Evolutionary conservation across 2,797 vertebrate species (phyloP).

Genomic region (Margarornis squamiger): DNA sequence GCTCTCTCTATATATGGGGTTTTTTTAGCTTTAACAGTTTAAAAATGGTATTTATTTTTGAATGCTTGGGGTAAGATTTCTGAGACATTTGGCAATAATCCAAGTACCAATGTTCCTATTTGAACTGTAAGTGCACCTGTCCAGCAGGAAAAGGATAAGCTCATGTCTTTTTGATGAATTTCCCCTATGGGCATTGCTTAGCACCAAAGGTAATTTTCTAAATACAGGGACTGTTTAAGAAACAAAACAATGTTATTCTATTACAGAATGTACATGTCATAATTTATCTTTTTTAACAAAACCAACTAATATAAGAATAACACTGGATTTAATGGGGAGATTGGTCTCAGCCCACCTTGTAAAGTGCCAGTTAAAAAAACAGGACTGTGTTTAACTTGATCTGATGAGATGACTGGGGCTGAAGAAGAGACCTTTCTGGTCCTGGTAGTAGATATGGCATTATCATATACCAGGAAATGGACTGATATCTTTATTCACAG

Average conservation of each 20-base stretch:
- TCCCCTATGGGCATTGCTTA: not conserved
- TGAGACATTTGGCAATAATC: not conserved
- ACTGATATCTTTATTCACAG: not conserved
- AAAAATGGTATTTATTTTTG: not conserved
- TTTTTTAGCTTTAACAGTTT: not conserved
- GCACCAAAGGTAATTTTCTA: not conserved
- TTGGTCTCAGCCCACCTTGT: not conserved
- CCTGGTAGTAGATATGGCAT: not conserved
- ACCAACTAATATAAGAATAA: not conserved
- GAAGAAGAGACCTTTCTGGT: not conserved
- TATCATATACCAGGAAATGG: not conserved
- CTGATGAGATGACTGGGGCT: not conserved
- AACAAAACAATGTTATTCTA: not conserved
- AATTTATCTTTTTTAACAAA: not conserved
- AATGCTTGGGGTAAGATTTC: not conserved
- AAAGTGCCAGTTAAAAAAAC: not conserved
- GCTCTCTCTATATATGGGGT: not conserved
- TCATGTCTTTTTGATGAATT: not conserved
- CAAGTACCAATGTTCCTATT: not conserved
- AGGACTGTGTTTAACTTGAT: not conserved
- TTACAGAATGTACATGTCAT: not conserved
- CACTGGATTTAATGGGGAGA: not conserved
- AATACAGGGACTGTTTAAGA: not conserved
- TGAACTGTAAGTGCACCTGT: not conserved
- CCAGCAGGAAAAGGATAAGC: fast-evolving